A percentile compares a stretch with the other conserved stretches of the same genome.
These are phyloP conservation scores for Propsilocerus akamusi DNA, from an alignment of 1,140 invertebrate species.

Conservation along the genomic window DNA sequence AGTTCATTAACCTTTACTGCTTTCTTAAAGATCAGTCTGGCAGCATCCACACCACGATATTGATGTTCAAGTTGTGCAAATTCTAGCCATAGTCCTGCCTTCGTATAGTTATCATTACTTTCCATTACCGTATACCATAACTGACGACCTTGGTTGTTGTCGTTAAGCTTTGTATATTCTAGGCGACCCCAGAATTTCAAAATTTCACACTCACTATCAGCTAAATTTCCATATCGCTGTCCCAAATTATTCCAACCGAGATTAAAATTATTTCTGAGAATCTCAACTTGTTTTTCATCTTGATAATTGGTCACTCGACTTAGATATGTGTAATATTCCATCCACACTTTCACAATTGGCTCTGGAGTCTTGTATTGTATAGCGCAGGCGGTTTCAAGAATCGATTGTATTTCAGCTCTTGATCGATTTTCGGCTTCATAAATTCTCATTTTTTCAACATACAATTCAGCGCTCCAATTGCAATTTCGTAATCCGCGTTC, in stretches of 20 bases:
- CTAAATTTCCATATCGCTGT: conserved; percentile 14
- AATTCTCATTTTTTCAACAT: conserved; percentile 18
- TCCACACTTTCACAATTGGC: conserved; percentile 19
- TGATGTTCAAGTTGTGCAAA: conserved; percentile 9
- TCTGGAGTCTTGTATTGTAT: conserved; percentile 10
- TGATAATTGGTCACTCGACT: conserved; percentile 11
- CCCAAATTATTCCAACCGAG: conserved; percentile 16
- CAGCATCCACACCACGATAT: conserved; percentile 7
- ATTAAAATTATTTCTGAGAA: conserved; percentile 13
- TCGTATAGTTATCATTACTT: conserved; percentile 13
- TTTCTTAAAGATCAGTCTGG: conserved; percentile 9
- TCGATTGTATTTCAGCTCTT: conserved; percentile 12
- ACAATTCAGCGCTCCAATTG: conserved; percentile 23
- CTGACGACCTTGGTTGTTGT: conserved; percentile 9
- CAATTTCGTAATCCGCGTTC: conserved; percentile 23
- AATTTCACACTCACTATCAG: conserved; percentile 18
- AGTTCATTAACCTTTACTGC: conserved; percentile 10
- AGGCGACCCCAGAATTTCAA: conserved; percentile 19
- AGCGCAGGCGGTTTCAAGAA: conserved; percentile 12
- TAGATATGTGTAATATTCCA: conserved; percentile 23
- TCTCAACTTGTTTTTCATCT: conserved; percentile 7
- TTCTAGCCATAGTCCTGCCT: conserved; percentile 11
- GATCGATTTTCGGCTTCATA: conserved; percentile 17
- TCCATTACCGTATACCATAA: conserved; percentile 18
- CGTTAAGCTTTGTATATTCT: conserved; percentile 13